Percentiles rank a stretch among this genome's conserved stretches.
phyloP scores from a whole-genome alignment of 2,888 invertebrate species.

The Plusia festucae region DNA sequence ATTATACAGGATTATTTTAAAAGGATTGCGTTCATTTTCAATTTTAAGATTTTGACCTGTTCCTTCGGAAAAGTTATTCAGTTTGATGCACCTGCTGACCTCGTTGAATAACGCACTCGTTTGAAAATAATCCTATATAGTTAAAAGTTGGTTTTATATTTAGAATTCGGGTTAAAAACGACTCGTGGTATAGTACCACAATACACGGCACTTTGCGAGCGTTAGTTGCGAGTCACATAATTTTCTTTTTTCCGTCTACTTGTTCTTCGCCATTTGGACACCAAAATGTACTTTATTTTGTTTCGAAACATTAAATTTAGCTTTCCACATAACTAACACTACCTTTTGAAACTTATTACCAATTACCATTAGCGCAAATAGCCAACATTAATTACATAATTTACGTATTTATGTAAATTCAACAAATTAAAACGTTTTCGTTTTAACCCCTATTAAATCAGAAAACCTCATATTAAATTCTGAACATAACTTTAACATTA shows the following conservation, averaged over 20 bases:
- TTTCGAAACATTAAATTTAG: background rate
- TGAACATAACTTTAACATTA: conserved; percentile 24
- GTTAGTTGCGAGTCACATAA: background rate
- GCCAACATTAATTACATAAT: conserved; percentile 5
- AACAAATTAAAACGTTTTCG: conserved; percentile 46
- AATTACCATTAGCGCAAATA: background rate
- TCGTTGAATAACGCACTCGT: no score
- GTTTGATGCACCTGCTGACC: no score
- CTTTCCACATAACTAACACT: background rate
- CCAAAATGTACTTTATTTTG: background rate
- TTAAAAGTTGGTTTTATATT: no score
- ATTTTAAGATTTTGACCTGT: no score
- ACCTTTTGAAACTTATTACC: background rate
- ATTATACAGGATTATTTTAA: no score
- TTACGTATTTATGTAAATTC: conserved; percentile 32
- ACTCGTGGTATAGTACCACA: background rate
- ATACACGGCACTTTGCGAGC: background rate
- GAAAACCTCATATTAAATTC: conserved; percentile 31
- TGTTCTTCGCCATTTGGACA: no score
- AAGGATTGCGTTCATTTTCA: no score
- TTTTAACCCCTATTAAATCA: conserved; percentile 29
- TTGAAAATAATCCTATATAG: no score
- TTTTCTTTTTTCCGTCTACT: background rate
- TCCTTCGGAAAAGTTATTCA: no score
- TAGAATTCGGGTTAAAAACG: no score